These are phyloP conservation scores for Scaptomyza reducta DNA, from an alignment of 2,888 invertebrate genomes.

Conservation along the genomic window DNA sequence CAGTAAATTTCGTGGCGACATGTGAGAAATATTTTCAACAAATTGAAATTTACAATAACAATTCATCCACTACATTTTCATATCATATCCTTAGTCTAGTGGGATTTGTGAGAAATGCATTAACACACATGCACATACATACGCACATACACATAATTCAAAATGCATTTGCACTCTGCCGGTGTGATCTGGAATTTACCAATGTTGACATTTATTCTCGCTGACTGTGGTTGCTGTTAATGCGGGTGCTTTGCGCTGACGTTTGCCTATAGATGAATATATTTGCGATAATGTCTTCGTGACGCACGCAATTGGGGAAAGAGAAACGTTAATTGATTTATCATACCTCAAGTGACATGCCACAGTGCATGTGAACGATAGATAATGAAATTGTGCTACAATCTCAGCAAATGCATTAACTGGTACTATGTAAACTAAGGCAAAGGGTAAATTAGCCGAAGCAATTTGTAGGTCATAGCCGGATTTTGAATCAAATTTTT, in stretches of 20 bases:
- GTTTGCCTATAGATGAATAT: slow-evolving; percentile 30
- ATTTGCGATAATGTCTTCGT: slow-evolving; percentile 15
- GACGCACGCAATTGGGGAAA: slow-evolving; percentile 4
- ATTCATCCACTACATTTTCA: slow-evolving; percentile 20
- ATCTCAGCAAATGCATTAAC: not conserved
- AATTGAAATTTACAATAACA: slow-evolving; percentile 35
- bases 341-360: slow-evolving; percentile 1
- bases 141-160: slow-evolving; percentile 5
- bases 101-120: not conserved
- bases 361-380: slow-evolving; percentile 2
- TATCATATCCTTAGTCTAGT: not conserved
- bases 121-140: not conserved
- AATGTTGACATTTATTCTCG: slow-evolving; percentile 4
- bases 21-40: slow-evolving; percentile 35
- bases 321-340: slow-evolving; percentile 35
- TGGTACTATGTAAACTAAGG: not conserved
- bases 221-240: not conserved
- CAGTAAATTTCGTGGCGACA: slow-evolving; percentile 44
- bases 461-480: too few relatives aligned
- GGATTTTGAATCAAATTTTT: too few relatives aligned
- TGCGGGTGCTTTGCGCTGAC: slow-evolving; percentile 28
- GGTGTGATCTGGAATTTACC: slow-evolving; percentile 9
- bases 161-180: slow-evolving; percentile 17
- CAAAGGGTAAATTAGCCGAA: too few relatives aligned
- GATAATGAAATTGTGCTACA: slow-evolving; percentile 20